These are phyloP conservation scores for Diachrysia chrysitis DNA, from an alignment of 2,888 invertebrate genomes.

Conservation along the genomic window DNA sequence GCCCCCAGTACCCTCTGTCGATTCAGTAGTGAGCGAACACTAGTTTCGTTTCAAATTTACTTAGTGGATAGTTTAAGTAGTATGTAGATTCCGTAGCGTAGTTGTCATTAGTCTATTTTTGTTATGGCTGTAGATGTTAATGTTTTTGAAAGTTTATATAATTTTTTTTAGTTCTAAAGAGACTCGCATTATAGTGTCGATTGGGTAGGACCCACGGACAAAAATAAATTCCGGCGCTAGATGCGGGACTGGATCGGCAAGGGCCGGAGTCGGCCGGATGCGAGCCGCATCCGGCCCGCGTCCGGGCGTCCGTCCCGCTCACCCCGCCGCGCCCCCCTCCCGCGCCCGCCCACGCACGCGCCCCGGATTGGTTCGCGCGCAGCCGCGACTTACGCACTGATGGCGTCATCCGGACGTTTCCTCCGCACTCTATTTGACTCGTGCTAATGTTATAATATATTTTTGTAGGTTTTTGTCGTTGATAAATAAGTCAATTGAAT, in stretches of 20 bases:
- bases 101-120: constrained; percentile 88
- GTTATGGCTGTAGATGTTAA: constrained; percentile 89
- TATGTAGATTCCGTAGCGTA: constrained; percentile 86
- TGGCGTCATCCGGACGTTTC: constrained; percentile 67
- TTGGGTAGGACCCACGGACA: constrained; percentile 75
- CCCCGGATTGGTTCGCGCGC: constrained; percentile 43
- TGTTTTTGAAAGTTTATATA: constrained; percentile 87
- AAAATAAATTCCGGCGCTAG: constrained; percentile 54
- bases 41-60: constrained; percentile 86
- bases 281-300: constrained; percentile 40
- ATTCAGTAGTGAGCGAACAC: constrained; percentile 84
- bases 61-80: constrained; percentile 87
- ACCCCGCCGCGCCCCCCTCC: constrained; percentile 27
- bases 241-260: constrained; percentile 31
- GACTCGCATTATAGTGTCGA: constrained; percentile 76
- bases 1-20: constrained; percentile 70
- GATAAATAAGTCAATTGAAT: constrained; percentile 89
- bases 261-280: constrained; percentile 21
- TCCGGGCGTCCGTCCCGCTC: constrained; percentile 25
- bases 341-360: constrained; percentile 23
- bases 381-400: constrained; percentile 60
- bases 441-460: constrained; percentile 88
- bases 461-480: constrained; percentile 89
- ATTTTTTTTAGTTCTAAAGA: constrained; percentile 83
- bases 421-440: constrained; percentile 81